phyloP scores from a whole-genome alignment of 2,797 vertebrate genomes.

The Bovichtus variegatus region DNA sequence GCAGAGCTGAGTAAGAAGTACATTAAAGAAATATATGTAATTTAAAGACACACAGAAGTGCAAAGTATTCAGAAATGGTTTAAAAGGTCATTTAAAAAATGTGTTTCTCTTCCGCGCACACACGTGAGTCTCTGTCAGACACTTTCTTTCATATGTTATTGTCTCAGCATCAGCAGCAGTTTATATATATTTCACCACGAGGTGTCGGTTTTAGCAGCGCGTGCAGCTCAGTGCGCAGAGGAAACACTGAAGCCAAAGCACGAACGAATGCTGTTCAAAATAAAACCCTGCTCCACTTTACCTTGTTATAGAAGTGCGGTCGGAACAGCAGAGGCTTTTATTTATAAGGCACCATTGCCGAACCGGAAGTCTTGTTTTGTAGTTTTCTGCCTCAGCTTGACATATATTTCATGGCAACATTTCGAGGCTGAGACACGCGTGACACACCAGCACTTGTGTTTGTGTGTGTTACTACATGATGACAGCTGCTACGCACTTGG shows the following conservation, averaged over 20 bases:
- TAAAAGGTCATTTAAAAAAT: neutral
- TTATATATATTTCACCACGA: conserved; percentile 5
- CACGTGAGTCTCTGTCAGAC: neutral
- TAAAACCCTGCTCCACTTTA: conserved; percentile 40
- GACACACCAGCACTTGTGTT: conserved; percentile 40
- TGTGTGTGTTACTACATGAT: conserved; percentile 26
- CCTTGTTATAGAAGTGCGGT: neutral
- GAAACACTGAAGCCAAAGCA: conserved; percentile 15
- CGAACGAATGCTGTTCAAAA: conserved; percentile 14
- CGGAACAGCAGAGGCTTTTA: conserved; percentile 25
- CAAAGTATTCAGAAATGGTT: neutral
- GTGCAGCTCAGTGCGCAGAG: conserved; percentile 34
- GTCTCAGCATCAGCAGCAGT: neutral
- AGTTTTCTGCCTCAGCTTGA: conserved; percentile 7
- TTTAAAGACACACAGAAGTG: too few species aligned
- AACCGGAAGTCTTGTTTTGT: neutral
- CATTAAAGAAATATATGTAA: neutral
- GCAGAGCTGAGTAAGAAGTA: neutral
- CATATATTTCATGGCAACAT: conserved; percentile 14
- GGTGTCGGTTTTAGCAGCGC: conserved; percentile 20
- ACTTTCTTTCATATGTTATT: neutral
- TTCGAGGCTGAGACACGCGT: conserved; percentile 52
- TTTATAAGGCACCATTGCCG: neutral
- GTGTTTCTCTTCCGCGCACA: neutral
- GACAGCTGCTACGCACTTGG: conserved; percentile 22